A percentile compares a stretch with the other conserved stretches of the same genome.
Evolutionary conservation across 1,140 invertebrate genomes (phyloP).

Genomic region (Drosophila lowei): DNA sequence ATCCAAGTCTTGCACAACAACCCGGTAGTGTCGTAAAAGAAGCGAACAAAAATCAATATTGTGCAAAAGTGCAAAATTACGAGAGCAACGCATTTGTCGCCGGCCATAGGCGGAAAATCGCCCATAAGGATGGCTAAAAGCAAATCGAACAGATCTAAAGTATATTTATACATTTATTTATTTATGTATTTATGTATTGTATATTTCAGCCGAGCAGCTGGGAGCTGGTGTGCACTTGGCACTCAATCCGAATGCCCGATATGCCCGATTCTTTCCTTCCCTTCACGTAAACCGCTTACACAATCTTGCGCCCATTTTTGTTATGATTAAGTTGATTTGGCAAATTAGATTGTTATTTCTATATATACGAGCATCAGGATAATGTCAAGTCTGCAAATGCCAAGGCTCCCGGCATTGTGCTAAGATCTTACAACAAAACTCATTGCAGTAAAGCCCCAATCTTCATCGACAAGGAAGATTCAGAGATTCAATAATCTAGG

Average conservation of each 20-base stretch:
- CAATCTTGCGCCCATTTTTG: neutral
- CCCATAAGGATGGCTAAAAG: constrained; percentile 8
- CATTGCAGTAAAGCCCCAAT: too few relatives aligned
- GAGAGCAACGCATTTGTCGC: constrained; percentile 12
- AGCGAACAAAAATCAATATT: constrained; percentile 49
- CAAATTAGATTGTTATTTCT: neutral
- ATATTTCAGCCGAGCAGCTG: constrained; percentile 16
- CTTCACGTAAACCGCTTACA: neutral
- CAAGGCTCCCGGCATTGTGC: neutral
- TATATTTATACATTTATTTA: constrained; percentile 30
- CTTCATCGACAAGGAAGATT: too few relatives aligned
- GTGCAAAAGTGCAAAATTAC: constrained; percentile 14
- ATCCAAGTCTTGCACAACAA: constrained; percentile 35
- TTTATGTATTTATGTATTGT: constrained; percentile 9
- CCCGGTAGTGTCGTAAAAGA: constrained; percentile 7
- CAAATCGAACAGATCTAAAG: constrained; percentile 27
- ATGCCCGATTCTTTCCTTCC: neutral
- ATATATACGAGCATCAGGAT: neutral
- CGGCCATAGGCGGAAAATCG: neutral
- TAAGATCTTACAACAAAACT: neutral
- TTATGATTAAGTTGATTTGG: neutral
- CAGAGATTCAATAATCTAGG: too few relatives aligned
- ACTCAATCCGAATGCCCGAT: neutral
- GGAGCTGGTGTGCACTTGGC: neutral
- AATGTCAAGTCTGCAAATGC: neutral